Evolutionary conservation across 2,797 vertebrate genomes (phyloP).

Genomic region (Adelosebastes latens): DNA sequence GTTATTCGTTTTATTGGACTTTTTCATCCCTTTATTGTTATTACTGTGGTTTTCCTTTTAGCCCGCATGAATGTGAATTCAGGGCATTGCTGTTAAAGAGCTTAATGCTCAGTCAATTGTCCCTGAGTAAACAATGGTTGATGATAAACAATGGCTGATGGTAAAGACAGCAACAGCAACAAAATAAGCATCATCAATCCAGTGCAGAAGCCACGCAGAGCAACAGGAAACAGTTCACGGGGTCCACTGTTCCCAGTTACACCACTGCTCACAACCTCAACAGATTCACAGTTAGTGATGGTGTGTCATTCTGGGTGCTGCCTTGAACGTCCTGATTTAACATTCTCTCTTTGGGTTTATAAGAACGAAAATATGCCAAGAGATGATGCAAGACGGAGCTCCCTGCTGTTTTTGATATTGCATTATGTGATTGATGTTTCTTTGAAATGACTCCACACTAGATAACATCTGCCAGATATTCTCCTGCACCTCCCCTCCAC

Average conservation of each 20-base stretch:
- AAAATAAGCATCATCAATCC: not conserved
- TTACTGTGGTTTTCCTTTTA: not conserved
- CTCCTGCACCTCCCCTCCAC: not conserved
- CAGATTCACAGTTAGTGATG: not conserved
- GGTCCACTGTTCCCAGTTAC: not conserved
- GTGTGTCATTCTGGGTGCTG: not conserved
- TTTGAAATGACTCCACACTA: slow-evolving; percentile 29
- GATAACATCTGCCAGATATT: slow-evolving; percentile 19
- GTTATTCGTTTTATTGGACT: not conserved
- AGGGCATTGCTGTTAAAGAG: not conserved
- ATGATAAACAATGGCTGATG: not conserved
- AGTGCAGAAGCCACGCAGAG: not conserved
- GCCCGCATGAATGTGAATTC: not conserved
- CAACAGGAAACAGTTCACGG: not conserved
- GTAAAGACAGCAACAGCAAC: not conserved
- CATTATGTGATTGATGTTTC: slow-evolving; percentile 37
- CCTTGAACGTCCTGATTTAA: slow-evolving; percentile 2
- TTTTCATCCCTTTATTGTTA: not conserved
- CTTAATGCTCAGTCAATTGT: not conserved
- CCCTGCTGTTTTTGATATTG: slow-evolving; percentile 29
- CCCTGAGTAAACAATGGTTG: not conserved
- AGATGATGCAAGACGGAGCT: not conserved
- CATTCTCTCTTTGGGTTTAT: slow-evolving; percentile 1
- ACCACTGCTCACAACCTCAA: not conserved
- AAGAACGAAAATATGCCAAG: slow-evolving; percentile 12